Percentiles rank a stretch among this genome's conserved stretches.
Conservation (phyloP, 2,888 invertebrate genomes). For the Chrysolina oricalcia region DNA sequence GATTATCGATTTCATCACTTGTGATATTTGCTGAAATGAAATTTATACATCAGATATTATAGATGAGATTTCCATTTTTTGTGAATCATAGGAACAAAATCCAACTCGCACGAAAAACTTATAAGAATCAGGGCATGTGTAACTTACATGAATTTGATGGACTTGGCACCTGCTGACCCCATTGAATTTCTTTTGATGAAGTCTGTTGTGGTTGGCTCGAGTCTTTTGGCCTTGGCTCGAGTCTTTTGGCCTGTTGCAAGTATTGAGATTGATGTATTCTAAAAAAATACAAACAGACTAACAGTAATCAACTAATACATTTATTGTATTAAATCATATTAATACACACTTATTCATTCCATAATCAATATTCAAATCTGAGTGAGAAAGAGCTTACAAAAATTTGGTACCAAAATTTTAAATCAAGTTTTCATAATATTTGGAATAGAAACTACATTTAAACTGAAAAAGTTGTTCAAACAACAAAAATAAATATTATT, state of each 20-base stretch:
- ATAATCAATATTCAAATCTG: not conserved
- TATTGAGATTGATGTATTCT: not conserved
- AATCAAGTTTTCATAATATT: not conserved
- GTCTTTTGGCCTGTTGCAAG: not conserved
- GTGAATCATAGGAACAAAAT: no score
- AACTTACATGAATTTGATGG: slow-evolving; percentile 1
- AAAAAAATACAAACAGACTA: not conserved
- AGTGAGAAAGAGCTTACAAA: not conserved
- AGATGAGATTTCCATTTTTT: not conserved
- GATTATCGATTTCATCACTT: slow-evolving; percentile 4
- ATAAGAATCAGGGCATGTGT: not conserved
- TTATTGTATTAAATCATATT: not conserved
- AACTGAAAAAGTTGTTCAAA: not conserved
- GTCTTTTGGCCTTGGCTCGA: not conserved
- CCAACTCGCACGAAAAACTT: not conserved
- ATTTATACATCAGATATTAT: slow-evolving; percentile 5
- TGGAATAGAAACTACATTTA: not conserved
- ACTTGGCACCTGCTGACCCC: not conserved
- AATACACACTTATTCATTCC: not conserved
- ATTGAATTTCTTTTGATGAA: not conserved
- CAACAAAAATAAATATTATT: not conserved
- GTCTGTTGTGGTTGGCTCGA: not conserved
- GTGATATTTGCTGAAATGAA: slow-evolving; percentile 13
- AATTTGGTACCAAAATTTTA: no score
- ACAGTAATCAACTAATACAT: not conserved